Evolutionary conservation across 2,797 vertebrate species (phyloP), one percentile per base, ranked within the genome.

Genomic region (Trematomus bernacchii): DNA sequence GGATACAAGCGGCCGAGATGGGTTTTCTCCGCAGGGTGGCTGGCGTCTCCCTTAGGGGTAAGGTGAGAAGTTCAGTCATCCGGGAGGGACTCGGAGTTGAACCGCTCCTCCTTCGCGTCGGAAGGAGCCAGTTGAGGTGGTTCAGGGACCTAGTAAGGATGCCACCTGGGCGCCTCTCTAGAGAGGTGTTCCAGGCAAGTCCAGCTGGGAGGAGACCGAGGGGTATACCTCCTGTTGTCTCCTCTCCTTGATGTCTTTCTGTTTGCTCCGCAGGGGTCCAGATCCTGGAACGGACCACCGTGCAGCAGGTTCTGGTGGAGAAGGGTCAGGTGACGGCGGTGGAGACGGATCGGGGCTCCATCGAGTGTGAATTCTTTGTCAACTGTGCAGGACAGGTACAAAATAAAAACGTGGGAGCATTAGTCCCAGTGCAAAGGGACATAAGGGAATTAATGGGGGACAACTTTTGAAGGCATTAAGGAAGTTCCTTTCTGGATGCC

Each of bases 361-460:
- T 98, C 2, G 94, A 96, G 65, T 99, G 97, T 89, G 96, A 98
- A 74, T 98, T 96, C 90, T 99, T 98, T 6, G 96, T 99, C 78
- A 99, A 96, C 93, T 99, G 97, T 89, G 97, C 98, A 57, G 97
- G 98, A 87, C 98, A 99, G 97, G 97, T 97, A 80, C 73, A 84
- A 11, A 23, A 67, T 72, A 44, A 14, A 71, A 61, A 57, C 58
- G 1, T 21, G 1, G 13, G 19, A 2, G 6, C 21, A 59, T 65
- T 15, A 23, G 16, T 63, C 15, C 8, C 4, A 30, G 14, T 37
- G 4, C 11, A 14, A 48, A 7, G 7, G 51, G 21, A 43, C 0
- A 62, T 44, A 1, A 2, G 11, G 14, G 46, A 44, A 19, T 70
- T 21, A 51, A 10, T 71, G 21, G 55, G 7, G 14, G 3, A 51